Percentiles rank a stretch among this genome's conserved stretches.
These are phyloP conservation scores for Carcina quercana DNA, from an alignment of 2,888 invertebrate species.

Conservation along the genomic window DNA sequence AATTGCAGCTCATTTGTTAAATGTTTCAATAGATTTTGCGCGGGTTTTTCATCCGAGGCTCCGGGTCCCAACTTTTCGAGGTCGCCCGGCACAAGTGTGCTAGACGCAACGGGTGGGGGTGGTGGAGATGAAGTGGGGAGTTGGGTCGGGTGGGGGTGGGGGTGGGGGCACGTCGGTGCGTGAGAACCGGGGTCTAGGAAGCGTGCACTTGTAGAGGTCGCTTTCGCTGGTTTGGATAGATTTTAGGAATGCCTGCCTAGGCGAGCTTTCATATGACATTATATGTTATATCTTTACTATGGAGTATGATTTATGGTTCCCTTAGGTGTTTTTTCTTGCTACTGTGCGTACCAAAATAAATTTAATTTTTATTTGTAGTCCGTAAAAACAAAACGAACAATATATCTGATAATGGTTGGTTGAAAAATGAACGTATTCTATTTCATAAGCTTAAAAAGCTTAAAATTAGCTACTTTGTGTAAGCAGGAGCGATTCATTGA, in stretches of 20 bases:
- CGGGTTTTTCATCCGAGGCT: conserved; percentile 19
- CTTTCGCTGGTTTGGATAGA: conserved; percentile 34
- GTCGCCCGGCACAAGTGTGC: conserved; percentile 47
- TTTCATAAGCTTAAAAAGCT: too few species aligned
- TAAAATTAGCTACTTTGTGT: too few species aligned
- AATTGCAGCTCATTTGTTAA: conserved; percentile 23
- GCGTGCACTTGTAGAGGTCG: conserved; percentile 42
- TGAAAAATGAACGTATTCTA: too few species aligned
- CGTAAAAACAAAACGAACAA: too few species aligned
- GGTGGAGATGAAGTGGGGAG: conserved; percentile 14
- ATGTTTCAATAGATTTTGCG: conserved; percentile 18
- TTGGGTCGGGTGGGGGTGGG: conserved; percentile 12
- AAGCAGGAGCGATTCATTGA: too few species aligned
- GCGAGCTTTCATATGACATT: conserved; percentile 5
- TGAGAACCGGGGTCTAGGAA: conserved; percentile 32
- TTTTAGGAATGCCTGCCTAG: conserved; percentile 1
- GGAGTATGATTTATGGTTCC: too few species aligned
- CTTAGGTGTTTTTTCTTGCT: too few species aligned
- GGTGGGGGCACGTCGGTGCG: conserved; percentile 21
- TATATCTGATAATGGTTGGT: too few species aligned
- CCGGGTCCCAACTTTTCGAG: conserved; percentile 49
- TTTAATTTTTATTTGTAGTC: too few species aligned
- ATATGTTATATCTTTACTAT: too few species aligned
- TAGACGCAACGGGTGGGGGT: conserved; percentile 40
- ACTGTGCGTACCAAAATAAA: too few species aligned